Percentiles rank a stretch among this genome's conserved stretches.
Conservation (phyloP, 1,140 invertebrate genomes). For the Dendroctonus ponderosae region DNA sequence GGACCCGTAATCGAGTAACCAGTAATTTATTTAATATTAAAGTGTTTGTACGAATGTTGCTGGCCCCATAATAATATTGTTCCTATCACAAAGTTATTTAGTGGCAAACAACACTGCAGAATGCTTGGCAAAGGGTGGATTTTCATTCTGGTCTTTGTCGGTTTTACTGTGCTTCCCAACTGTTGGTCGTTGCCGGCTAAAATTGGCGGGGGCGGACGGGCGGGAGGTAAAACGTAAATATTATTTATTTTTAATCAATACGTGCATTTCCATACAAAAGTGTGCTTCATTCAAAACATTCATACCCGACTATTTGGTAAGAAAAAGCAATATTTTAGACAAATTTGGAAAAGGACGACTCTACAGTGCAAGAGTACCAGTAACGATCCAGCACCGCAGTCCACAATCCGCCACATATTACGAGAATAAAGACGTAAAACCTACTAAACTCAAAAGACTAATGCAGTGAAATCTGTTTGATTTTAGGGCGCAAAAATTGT, state of each 20-base stretch:
- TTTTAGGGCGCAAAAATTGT: conserved; percentile 85
- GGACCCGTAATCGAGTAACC: conserved; percentile 4
- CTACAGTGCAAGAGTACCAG: conserved; percentile 58
- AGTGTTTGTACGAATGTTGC: conserved; percentile 20
- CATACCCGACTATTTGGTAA: not conserved
- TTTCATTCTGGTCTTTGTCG: conserved; percentile 17
- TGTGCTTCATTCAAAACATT: too few relatives aligned
- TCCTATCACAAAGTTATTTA: too few relatives aligned
- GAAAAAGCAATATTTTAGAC: conserved; percentile 12
- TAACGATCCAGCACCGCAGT: conserved; percentile 64
- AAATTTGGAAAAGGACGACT: conserved; percentile 52
- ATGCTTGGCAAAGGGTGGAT: conserved; percentile 18
- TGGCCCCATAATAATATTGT: not conserved
- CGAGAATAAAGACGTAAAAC: conserved; percentile 69
- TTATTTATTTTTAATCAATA: too few relatives aligned
- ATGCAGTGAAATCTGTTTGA: not conserved
- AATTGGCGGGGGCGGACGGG: conserved; percentile 35
- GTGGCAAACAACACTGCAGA: conserved; percentile 1
- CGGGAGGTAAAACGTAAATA: conserved; percentile 33
- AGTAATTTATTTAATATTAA: conserved; percentile 15
- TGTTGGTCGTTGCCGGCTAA: conserved; percentile 16
- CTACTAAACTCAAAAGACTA: not conserved
- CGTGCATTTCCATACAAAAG: too few relatives aligned
- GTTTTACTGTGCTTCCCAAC: not conserved
- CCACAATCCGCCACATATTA: conserved; percentile 67